Evolutionary conservation across 2,113 vertebrate genomes (phyloP), one percentile per base, ranked within the genome.

Genomic region (Pteropus alecto): DNA sequence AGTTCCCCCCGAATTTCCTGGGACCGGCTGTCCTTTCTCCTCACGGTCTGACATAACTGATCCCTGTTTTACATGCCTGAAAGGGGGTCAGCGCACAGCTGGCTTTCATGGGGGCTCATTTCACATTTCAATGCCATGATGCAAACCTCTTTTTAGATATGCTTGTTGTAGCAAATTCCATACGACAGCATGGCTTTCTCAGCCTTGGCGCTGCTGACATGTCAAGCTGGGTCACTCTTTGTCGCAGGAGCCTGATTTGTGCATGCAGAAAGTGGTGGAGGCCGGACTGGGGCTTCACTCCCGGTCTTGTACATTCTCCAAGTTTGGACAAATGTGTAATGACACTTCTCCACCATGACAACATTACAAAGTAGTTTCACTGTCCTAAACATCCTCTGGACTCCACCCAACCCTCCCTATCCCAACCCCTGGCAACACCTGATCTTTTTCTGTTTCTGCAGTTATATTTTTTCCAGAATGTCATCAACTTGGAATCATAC

Each of bases 131-230:
- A 22, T 46, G 48, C 85, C 15, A 0, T 2, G 16, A 13, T 46
- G n/a, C 35, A 35, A 73, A 35, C n/a, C 24, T 35, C 41, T 33
- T 30, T 71, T 24, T 70, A 65, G 61, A 84, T 15, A 21, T 0
- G 43, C 61, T 19, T 22, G 28, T 12, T 13, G 56, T 46, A 19
- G 26, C 26, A 35, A 28, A 51, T 48, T 19, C 46, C 56, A 7
- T 3, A 14, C 14, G 22, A 28, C 1, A 22, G 13, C 6, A 1
- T 10, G 11, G 35, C 33, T 65, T 86, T 35, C 95, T 67, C 81
- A 58, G 1, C 33, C 11, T 9, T 22, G 7, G 43, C 33, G 0
- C 26, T 7, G 3, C 1, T 1, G 38, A 41, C 2, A 1, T 6
- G 19, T 30, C 5, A 16, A 35, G 18, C 12, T 19, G 11, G 30